Conservation (phyloP, 2,797 vertebrate genomes). For the Chrosomus eos region DNA sequence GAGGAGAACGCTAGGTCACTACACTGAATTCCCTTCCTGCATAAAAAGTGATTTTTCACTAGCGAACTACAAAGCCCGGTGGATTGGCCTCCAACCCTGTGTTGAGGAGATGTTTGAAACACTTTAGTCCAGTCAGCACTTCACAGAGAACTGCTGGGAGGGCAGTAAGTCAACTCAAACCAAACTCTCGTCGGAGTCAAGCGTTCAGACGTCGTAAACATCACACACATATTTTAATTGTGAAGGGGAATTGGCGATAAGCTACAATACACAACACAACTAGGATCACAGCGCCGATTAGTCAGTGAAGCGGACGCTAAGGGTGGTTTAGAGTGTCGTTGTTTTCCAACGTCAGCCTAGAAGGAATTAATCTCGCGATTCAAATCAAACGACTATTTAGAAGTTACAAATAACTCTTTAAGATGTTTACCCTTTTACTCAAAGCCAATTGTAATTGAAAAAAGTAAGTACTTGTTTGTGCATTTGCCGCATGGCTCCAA, state of each 20-base stretch:
- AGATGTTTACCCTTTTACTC: conserved; percentile 22
- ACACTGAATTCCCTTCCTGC: conserved; percentile 56
- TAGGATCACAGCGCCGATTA: conserved; percentile 40
- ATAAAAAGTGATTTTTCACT: conserved; percentile 58
- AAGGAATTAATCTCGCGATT: conserved; percentile 33
- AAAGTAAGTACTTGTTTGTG: conserved; percentile 32
- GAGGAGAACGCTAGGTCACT: conserved; percentile 35
- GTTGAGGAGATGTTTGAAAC: conserved; percentile 63
- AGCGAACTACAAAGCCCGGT: conserved; percentile 62
- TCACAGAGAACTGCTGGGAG: conserved; percentile 61
- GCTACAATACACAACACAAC: conserved; percentile 26
- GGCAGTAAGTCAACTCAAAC: conserved; percentile 50
- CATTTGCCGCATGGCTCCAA: conserved; percentile 46
- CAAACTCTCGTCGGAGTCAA: conserved; percentile 73
- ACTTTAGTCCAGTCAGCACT: conserved; percentile 72
- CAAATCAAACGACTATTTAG: conserved; percentile 42
- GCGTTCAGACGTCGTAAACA: conserved; percentile 67
- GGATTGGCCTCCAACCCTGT: conserved; percentile 58
- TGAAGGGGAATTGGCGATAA: conserved; percentile 29
- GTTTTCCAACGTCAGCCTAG: conserved; percentile 22
- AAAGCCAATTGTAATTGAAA: conserved; percentile 43
- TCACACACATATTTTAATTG: conserved; percentile 69
- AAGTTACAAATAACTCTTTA: conserved; percentile 57
- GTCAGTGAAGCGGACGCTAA: conserved; percentile 17
- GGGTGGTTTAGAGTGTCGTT: background rate